Conservation (phyloP, 2,113 vertebrate genomes). For the Acinonyx jubatus region DNA sequence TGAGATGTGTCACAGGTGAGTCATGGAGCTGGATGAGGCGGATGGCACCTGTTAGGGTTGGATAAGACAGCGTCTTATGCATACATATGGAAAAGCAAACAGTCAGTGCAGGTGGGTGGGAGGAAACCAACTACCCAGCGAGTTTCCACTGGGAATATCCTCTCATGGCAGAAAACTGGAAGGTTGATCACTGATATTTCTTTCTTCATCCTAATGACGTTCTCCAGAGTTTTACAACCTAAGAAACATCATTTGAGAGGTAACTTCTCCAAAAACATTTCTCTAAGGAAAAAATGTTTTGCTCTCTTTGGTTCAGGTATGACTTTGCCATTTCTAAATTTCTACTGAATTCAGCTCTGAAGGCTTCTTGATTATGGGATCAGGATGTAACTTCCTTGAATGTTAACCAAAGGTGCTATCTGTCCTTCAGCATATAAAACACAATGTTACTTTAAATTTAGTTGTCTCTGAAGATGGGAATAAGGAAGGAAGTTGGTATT, state of each 20-base stretch:
- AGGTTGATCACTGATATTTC: neutral
- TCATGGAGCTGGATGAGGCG: neutral
- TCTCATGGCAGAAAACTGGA: neutral
- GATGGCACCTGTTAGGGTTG: constrained; percentile 7
- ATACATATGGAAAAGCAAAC: constrained; percentile 1
- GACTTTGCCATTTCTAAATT: neutral
- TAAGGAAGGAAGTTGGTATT: neutral
- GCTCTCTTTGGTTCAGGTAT: neutral
- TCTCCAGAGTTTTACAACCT: neutral
- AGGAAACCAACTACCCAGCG: neutral
- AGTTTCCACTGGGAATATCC: neutral
- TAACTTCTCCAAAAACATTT: neutral
- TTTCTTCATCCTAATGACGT: neutral
- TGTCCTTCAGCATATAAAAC: neutral
- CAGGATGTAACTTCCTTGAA: neutral
- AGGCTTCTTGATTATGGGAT: neutral
- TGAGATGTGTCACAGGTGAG: constrained; percentile 42
- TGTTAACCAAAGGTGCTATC: neutral
- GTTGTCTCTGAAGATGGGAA: neutral
- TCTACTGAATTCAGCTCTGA: neutral
- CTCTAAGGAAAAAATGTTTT: neutral
- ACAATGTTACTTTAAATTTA: neutral
- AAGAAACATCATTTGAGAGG: neutral
- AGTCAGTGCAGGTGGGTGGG: neutral
- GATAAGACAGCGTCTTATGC: neutral